Evolutionary conservation across 2,113 vertebrate species (phyloP).

Genomic region (Aegotheles bennettii): DNA sequence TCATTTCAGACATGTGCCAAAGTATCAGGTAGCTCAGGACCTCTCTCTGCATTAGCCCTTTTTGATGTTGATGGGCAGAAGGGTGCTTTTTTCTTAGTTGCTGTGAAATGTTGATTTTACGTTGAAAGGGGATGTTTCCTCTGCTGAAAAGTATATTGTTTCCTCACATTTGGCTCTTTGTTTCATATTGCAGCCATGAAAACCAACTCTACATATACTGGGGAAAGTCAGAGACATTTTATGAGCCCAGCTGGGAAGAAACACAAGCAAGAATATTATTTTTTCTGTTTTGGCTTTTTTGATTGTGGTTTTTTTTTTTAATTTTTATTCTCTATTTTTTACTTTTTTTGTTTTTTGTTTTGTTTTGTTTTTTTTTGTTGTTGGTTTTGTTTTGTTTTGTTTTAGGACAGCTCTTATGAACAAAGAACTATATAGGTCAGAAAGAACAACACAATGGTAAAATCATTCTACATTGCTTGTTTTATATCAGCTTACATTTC

Average conservation of each 20-base stretch:
- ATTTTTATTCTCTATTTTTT: background rate
- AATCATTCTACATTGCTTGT: background rate
- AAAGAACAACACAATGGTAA: background rate
- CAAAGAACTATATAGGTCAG: background rate
- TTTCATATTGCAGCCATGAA: background rate
- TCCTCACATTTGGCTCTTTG: background rate
- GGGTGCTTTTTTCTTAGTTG: background rate
- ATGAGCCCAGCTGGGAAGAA: background rate
- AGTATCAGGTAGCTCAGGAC: background rate
- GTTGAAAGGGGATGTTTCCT: background rate
- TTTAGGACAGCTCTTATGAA: background rate
- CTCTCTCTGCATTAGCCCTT: background rate
- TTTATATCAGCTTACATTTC: background rate
- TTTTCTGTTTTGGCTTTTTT: background rate
- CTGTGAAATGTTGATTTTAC: background rate
- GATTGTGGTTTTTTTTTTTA: no score
- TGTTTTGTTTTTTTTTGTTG: background rate
- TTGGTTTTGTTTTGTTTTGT: background rate
- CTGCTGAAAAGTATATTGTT: background rate
- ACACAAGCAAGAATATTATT: fast-evolving
- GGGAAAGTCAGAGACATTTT: background rate
- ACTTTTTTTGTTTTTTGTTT: background rate
- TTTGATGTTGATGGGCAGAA: background rate
- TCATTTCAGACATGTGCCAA: background rate
- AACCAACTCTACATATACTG: background rate